Evolutionary conservation across 1,140 invertebrate genomes (phyloP).

Genomic region (Oedothorax gibbosus): DNA sequence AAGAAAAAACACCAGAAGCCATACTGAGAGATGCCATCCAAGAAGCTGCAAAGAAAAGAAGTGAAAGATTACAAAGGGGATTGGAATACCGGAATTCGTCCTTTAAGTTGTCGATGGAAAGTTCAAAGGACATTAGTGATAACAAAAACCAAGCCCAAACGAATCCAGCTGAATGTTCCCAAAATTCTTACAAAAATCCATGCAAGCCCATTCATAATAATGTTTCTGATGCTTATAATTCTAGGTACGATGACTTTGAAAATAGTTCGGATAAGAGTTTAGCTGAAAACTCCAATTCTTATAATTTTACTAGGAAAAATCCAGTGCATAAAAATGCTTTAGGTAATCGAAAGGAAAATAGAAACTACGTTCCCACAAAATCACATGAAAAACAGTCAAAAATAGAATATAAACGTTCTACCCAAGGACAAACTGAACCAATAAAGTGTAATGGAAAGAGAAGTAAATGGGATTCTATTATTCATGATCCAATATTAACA

Average conservation of each 20-base stretch:
- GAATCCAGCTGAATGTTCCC: not conserved
- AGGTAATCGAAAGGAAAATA: conserved; percentile 26
- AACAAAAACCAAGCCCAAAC: not conserved
- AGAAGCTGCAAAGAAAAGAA: conserved; percentile 43
- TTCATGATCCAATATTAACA: conserved; percentile 15
- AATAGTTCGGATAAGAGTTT: not conserved
- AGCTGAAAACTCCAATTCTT: conserved; percentile 1
- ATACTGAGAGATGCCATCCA: conserved; percentile 45
- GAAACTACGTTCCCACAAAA: not conserved
- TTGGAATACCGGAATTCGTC: conserved; percentile 32
- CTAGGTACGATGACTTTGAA: not conserved
- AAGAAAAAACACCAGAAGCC: not conserved
- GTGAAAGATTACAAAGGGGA: conserved; percentile 28
- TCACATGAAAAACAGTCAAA: not conserved
- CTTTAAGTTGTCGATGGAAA: conserved; percentile 44
- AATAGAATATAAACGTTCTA: conserved; percentile 10
- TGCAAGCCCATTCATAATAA: not conserved
- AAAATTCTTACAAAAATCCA: not conserved
- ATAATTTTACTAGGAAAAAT: conserved; percentile 10
- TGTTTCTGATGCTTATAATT: not conserved
- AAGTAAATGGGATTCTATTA: conserved; percentile 45
- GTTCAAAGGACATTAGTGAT: conserved; percentile 7
- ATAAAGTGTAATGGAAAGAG: not conserved
- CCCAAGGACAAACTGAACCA: not conserved
- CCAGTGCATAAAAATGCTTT: conserved; percentile 21